Evolutionary conservation across 2,797 vertebrate species (phyloP).

Genomic region (Cyclopterus lumpus): DNA sequence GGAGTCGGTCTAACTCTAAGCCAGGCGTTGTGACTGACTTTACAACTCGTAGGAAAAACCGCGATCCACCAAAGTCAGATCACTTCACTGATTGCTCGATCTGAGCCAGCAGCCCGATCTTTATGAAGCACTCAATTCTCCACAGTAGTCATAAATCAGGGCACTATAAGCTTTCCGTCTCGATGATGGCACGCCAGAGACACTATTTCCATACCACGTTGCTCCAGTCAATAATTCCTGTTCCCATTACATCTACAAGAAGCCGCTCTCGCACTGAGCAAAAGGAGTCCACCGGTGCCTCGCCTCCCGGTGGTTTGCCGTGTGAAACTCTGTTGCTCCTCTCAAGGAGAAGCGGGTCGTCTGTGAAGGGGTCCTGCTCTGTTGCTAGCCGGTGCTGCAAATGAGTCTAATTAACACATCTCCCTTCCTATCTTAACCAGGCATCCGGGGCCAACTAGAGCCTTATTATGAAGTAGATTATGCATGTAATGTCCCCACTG

Average conservation of each 20-base stretch:
- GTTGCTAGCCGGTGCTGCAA: slow-evolving; percentile 60
- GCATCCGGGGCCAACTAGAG: slow-evolving; percentile 61
- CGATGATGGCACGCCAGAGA: slow-evolving; percentile 73
- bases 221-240: slow-evolving; percentile 70
- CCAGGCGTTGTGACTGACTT: slow-evolving; percentile 66
- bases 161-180: slow-evolving; percentile 70
- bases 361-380: slow-evolving; percentile 73
- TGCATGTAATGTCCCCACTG: slow-evolving; percentile 74
- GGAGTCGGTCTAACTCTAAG: slow-evolving; percentile 32
- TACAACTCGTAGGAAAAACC: slow-evolving; percentile 62
- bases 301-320: slow-evolving; percentile 54
- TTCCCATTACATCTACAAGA: slow-evolving; percentile 59
- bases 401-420: slow-evolving; percentile 80
- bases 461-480: slow-evolving; percentile 76
- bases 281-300: slow-evolving; percentile 46
- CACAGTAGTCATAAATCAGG: slow-evolving; percentile 77
- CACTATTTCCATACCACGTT: slow-evolving; percentile 67
- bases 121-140: slow-evolving; percentile 80
- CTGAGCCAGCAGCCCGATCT: slow-evolving; percentile 77
- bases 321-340: slow-evolving; percentile 56
- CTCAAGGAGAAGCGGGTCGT: slow-evolving; percentile 75
- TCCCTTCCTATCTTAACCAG: slow-evolving; percentile 62
- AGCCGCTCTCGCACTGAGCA: background rate
- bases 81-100: slow-evolving; percentile 77
- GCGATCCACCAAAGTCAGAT: slow-evolving; percentile 78